Base-by-base conservation (phyloP, 1,140 invertebrate species). In the Papilio glaucus region DNA sequence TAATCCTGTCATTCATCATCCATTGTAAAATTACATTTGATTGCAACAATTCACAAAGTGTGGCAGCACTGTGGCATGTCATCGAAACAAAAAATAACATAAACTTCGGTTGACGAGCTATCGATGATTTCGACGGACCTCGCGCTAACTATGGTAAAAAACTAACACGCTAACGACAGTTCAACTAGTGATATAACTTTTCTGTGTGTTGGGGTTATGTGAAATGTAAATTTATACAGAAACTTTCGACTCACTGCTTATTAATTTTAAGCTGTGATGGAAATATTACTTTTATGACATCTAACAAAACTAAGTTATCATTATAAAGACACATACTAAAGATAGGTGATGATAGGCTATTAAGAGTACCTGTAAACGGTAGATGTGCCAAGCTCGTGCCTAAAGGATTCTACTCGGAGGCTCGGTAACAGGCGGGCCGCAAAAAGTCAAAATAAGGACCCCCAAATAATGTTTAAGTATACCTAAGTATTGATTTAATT, bases 71-170 rank as follows among this genome's bases (percentile, higher is more conserved):
- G 21, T 53, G 45, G 18, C 45, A 53, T 18, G 45, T 53, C 24
- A 24, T 57, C 10, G 49, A 57, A 9, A 57, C 21, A 57, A 24
- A 24, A 57, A 24, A 57, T 57, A 57, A 57, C 49, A 6, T 41
- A 57, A 26, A 57, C 18, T 57, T 57, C 49, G 21, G 21, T 57
- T 57, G 49, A 57, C 49, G 49, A 57, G 49, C 1, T 57, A 57
- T 57, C 49, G 49, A 57, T 57, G 49, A 57, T 57, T 57, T 57
- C 24, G 49, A 57, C 49, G 9, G 49, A 57, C 49, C 42, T n/a
- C 49, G 49, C 49, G 24, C 49, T 57, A 57, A 57, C 49, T 57
- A 12, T 24, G 21, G 49, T 10, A 57, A 57, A 57, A 57, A 57
- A 57, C 21, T 49, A 18, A 24, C 12, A 18, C 49, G 49, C 49